Base-by-base conservation (phyloP, 2,797 vertebrate species). In the Neosilurus mollespiculum region DNA sequence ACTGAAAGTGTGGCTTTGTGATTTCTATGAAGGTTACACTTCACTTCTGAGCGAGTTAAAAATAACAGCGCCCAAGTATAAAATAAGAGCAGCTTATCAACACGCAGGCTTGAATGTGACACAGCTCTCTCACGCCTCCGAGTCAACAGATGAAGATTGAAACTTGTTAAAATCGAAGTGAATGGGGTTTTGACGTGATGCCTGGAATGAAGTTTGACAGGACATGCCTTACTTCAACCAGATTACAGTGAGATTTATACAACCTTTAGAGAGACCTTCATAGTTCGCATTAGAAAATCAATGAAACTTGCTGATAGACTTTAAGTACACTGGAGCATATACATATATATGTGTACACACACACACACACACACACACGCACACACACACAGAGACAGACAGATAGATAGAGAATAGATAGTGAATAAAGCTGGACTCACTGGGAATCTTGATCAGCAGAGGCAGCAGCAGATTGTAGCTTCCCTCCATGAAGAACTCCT, bases 401-500 rank as follows among this genome's bases (percentile, higher is more conserved):
- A 43, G 37, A 43, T 6, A 43, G 37, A 43, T 6, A 43, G 37
- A n/a, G n/a, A n/a, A n/a, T n/a, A n/a, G n/a, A n/a, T n/a, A n/a
- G 18, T 22, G 24, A n/a, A n/a, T 67, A 34, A 77, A 80, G 22
- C 22, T 20, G 78, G 65, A 87, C 95, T 87, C 90, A 95, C 98
- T 95, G 90, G 96, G 95, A 89, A 98, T 92, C 81, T 91, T 97
- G 87, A 97, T 92, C 81, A 98, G 93, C 89, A 98, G 92, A 77
- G 96, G 96, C 84, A 99, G 90, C 66, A 99, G 92, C 90, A 97
- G 92, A 90, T 90, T 95, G 92, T 96, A 94, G 91, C 98, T 95
- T 90, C 97, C 98, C 81, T 96, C 96, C 6, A 95, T 90, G 83
- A 99, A 99, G 93, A 99, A 99, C 81, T 97, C 97, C 14, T 90